phyloP scores from a whole-genome alignment of 2,888 invertebrate genomes.

The Silvanus unidentatus region DNA sequence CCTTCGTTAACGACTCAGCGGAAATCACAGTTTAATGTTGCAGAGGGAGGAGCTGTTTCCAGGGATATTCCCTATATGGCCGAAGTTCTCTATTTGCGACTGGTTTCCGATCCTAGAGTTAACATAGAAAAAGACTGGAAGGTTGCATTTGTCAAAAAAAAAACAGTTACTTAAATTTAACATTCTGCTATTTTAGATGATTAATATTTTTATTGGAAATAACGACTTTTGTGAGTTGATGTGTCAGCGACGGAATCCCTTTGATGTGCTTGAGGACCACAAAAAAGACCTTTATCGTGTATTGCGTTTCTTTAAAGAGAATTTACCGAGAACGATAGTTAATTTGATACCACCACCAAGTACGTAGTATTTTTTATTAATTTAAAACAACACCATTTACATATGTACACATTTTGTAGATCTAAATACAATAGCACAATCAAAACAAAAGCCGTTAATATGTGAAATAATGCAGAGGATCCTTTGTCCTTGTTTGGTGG shows the following conservation, averaged over 20 bases:
- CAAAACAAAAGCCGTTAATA: constrained; percentile 10
- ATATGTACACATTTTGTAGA: too few species aligned
- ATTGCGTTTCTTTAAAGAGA: constrained; percentile 50
- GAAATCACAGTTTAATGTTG: constrained; percentile 54
- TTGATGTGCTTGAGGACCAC: constrained; percentile 46
- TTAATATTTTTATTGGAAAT: constrained; percentile 54
- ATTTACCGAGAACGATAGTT: constrained; percentile 57
- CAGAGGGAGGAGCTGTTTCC: constrained; percentile 55
- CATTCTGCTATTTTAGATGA: constrained; percentile 42
- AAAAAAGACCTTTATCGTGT: constrained; percentile 47
- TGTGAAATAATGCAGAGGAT: constrained; percentile 16
- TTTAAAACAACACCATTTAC: background rate
- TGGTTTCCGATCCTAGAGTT: constrained; percentile 50
- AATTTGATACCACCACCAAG: constrained; percentile 52
- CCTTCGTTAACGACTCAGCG: constrained; percentile 47
- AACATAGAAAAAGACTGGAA: constrained; percentile 57
- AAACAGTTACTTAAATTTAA: too few species aligned
- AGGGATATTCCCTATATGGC: constrained; percentile 55
- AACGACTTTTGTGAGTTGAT: constrained; percentile 59
- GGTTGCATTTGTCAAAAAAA: constrained; percentile 36
- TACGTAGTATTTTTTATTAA: constrained; percentile 29
- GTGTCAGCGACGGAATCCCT: constrained; percentile 47
- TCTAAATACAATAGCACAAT: background rate
- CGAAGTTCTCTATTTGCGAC: constrained; percentile 49
- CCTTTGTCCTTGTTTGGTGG: constrained; percentile 50